phyloP scores from a whole-genome alignment of 2,888 invertebrate genomes.

The Phasia obesa region DNA sequence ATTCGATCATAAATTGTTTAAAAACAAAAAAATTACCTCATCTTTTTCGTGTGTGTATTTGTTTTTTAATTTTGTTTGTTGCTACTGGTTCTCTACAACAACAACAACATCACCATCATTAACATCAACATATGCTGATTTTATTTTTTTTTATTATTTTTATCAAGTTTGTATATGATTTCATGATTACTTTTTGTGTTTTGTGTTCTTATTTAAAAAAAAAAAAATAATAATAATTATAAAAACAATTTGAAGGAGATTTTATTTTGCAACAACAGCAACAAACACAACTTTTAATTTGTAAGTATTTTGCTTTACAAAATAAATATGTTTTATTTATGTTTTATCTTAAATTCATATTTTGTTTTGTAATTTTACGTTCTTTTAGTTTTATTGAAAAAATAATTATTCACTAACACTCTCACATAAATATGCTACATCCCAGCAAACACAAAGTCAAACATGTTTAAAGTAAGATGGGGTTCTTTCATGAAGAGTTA shows the following conservation, averaged over 20 bases:
- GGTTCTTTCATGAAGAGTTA: too few relatives aligned
- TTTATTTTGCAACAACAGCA: slow-evolving; percentile 54
- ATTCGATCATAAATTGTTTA: slow-evolving; percentile 68
- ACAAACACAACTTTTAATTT: slow-evolving; percentile 43
- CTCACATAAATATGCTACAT: too few relatives aligned
- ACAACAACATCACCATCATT: slow-evolving; percentile 61
- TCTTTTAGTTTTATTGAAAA: not conserved
- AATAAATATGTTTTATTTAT: not conserved
- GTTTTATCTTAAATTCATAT: slow-evolving; percentile 5
- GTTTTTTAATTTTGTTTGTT: slow-evolving; percentile 45
- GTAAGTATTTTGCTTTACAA: slow-evolving; percentile 49
- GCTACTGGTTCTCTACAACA: slow-evolving; percentile 59
- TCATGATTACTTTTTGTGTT: slow-evolving; percentile 62
- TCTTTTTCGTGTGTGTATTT: slow-evolving; percentile 64
- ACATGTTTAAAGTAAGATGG: too few relatives aligned
- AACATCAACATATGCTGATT: slow-evolving; percentile 64
- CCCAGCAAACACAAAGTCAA: too few relatives aligned
- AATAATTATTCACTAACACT: not conserved
- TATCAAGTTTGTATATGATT: slow-evolving; percentile 62
- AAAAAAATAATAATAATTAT: slow-evolving; percentile 26
- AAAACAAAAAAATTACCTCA: slow-evolving; percentile 74
- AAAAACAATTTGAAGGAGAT: slow-evolving; percentile 55
- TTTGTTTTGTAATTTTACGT: not conserved
- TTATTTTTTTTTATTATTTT: slow-evolving; percentile 51
- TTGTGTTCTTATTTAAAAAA: slow-evolving; percentile 50